phyloP scores from a whole-genome alignment of 2,888 invertebrate species.

The Lepidocyrtoides sp. region DNA sequence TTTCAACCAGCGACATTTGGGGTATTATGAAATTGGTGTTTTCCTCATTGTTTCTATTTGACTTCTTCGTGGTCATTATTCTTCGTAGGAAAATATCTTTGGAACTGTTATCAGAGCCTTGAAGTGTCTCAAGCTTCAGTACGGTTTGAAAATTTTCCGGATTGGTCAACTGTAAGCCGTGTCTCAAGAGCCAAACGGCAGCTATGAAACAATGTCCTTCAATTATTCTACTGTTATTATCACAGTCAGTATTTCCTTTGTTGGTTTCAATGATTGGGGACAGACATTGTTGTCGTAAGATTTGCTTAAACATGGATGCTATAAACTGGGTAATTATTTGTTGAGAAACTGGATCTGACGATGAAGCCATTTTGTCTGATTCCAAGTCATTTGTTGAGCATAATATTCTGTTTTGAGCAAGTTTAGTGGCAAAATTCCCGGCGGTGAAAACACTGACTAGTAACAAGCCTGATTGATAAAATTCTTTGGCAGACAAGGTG shows the following conservation, averaged over 20 bases:
- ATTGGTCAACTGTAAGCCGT: neutral
- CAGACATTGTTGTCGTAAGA: neutral
- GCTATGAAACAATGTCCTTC: conserved; percentile 20
- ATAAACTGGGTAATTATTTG: neutral
- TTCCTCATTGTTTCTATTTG: neutral
- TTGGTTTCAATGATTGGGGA: neutral
- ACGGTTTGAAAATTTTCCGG: neutral
- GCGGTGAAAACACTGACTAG: conserved; percentile 53
- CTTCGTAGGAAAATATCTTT: conserved; percentile 6
- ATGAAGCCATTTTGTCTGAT: neutral
- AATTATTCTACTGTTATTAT: no score
- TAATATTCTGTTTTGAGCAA: neutral
- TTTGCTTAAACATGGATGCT: neutral
- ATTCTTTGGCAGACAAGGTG: conserved; percentile 21
- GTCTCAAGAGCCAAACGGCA: conserved; percentile 63
- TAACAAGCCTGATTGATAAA: conserved; percentile 4
- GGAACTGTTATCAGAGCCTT: conserved; percentile 29
- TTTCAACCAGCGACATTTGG: neutral
- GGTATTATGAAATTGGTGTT: conserved; percentile 36
- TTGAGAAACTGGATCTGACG: neutral
- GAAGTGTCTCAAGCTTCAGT: neutral
- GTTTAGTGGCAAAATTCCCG: conserved; percentile 17
- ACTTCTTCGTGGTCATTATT: conserved; percentile 40
- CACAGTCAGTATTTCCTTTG: neutral
- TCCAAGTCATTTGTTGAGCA: neutral